phyloP scores from a whole-genome alignment of 2,888 invertebrate genomes.

The Macrostomum cliftonense region DNA sequence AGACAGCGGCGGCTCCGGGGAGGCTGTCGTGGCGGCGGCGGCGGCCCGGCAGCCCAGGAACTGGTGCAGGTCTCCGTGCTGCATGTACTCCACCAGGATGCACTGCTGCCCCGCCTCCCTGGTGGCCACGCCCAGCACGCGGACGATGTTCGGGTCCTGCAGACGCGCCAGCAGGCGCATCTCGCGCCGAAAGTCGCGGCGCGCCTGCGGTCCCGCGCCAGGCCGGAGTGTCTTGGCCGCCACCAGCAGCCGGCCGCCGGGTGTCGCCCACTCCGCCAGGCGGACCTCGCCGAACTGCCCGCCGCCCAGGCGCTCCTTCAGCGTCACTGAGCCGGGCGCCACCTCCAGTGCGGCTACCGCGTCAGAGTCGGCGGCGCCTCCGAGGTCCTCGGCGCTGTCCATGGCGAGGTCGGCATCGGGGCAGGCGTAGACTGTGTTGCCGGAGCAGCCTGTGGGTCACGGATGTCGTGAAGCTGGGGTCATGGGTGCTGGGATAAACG shows the following conservation, averaged over 20 bases:
- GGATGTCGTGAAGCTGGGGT: too few relatives aligned
- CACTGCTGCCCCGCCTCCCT: slow-evolving; percentile 66
- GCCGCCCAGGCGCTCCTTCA: slow-evolving; percentile 67
- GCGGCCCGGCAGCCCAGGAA: slow-evolving; percentile 54
- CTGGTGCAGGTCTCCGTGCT: slow-evolving; percentile 61
- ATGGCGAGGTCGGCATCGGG: background rate
- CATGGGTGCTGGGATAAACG: too few relatives aligned
- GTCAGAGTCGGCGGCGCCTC: background rate
- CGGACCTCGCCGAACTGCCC: slow-evolving; percentile 66
- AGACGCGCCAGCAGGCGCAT: slow-evolving; percentile 66
- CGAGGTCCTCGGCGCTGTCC: background rate
- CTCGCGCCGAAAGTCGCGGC: slow-evolving; percentile 65
- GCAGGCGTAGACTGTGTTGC: slow-evolving; percentile 4
- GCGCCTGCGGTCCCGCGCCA: slow-evolving; percentile 51
- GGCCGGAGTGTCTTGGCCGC: slow-evolving; percentile 67
- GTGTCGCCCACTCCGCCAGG: slow-evolving; percentile 2
- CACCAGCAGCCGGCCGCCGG: slow-evolving; percentile 43
- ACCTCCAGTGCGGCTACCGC: background rate
- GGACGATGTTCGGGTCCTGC: slow-evolving; percentile 62
- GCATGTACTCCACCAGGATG: slow-evolving; percentile 71
- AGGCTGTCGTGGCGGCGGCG: slow-evolving; percentile 21
- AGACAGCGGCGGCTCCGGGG: slow-evolving; percentile 11
- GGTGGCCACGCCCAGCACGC: slow-evolving; percentile 60
- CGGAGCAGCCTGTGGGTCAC: background rate
- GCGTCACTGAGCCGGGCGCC: slow-evolving; percentile 23